Evolutionary conservation across 2,797 vertebrate species (phyloP), one percentile per base, ranked within the genome.

Genomic region (Pantherophis alleghaniensis): DNA sequence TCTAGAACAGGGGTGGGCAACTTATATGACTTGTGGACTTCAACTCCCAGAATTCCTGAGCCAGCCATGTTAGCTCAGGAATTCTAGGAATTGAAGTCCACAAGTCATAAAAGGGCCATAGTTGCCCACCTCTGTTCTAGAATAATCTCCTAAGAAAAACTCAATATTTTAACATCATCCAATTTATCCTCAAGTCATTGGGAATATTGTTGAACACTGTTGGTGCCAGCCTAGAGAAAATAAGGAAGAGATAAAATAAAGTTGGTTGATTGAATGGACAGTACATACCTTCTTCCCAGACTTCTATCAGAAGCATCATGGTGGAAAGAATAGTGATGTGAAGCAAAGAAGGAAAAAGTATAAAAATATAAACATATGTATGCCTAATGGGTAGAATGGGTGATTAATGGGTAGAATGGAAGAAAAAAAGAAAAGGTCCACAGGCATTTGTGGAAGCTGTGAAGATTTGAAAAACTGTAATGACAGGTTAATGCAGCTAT

Each of bases 251-350:
- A 28, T 24, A 90, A 87, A 79, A 66, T 13, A 51, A 53, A 47
- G 37, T 66, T 63, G 88, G 37, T 66, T 63, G 88, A 92, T 91
- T 93, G 94, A 93, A 24, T 87, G 57, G 69, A 86, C 53, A 90
- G 90, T 95, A 97, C 97, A 56, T 97, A 97, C 97, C 97, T 97
- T 97, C 97, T 93, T 97, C 97, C 61, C 7, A 96, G 93, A 94
- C 94, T 96, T 97, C 97, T 88, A 95, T 96, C 47, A 95, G 37
- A 92, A 93, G 79, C 88, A 86, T 83, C 86, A 0, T 61, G 93
- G 79, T 87, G 57, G 59, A 63, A 95, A 91, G 87, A 95, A 95
- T 86, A 95, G 92, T 86, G 94, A 74, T 93, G 92, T 87, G 92
- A 96, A 94, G 92, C 91, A 92, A 92, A 88, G 95, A 89, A 95